phyloP scores from a whole-genome alignment of 2,888 invertebrate species.

The Eubasilissa splendida region DNA sequence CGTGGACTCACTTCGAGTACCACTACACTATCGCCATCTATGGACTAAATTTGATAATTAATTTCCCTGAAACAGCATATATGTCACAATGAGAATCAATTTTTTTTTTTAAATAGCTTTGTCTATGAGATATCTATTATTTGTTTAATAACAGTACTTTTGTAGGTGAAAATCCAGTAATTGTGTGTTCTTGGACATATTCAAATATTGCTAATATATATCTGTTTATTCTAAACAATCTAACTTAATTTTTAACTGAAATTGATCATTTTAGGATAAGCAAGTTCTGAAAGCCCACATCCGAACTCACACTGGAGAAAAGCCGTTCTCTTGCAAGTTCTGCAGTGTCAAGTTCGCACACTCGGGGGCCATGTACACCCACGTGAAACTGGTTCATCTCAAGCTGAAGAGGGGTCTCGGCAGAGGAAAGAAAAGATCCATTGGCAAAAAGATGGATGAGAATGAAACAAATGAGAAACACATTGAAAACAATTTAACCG shows the following conservation, averaged over 20 bases:
- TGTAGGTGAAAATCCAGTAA: too few relatives aligned
- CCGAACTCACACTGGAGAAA: constrained; percentile 55
- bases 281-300: constrained; percentile 51
- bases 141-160: too few relatives aligned
- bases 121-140: too few relatives aligned
- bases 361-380: constrained; percentile 54
- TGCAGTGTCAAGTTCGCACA: constrained; percentile 52
- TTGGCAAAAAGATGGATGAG: constrained; percentile 61
- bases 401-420: constrained; percentile 43
- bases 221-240: neutral
- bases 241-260: neutral
- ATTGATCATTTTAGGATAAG: constrained; percentile 49
- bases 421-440: constrained; percentile 59
- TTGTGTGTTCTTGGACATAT: too few relatives aligned
- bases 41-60: too few relatives aligned
- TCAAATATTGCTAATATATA: too few relatives aligned
- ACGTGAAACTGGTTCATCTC: constrained; percentile 54
- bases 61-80: too few relatives aligned
- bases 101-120: too few relatives aligned
- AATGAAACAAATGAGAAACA: neutral
- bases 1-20: too few relatives aligned
- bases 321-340: constrained; percentile 51
- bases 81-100: too few relatives aligned
- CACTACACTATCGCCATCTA: too few relatives aligned
- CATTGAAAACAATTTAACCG: neutral